These are phyloP conservation scores for Cephus nigrinus DNA, from an alignment of 2,888 invertebrate species.

Conservation along the genomic window DNA sequence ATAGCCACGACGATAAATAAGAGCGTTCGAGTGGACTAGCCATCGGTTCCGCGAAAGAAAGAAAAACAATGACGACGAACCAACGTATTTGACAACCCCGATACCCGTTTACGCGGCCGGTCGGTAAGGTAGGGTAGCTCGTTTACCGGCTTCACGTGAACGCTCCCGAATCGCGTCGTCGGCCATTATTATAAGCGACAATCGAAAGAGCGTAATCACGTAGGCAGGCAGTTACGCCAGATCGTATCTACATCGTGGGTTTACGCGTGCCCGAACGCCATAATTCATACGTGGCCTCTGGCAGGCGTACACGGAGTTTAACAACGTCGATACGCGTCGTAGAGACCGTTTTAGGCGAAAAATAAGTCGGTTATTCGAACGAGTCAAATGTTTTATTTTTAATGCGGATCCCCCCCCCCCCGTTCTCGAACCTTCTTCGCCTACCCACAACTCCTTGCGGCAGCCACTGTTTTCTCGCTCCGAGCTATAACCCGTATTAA, in stretches of 20 bases:
- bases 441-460: background rate
- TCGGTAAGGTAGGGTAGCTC: background rate
- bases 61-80: background rate
- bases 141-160: background rate
- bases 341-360: background rate
- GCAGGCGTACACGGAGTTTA: background rate
- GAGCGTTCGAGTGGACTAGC: background rate
- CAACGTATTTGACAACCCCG: background rate
- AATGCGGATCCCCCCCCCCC: background rate
- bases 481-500: background rate
- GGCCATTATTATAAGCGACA: background rate
- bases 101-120: background rate
- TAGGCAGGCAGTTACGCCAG: background rate
- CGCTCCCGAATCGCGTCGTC: background rate
- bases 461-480: background rate
- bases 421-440: background rate
- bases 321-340: background rate
- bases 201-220: background rate
- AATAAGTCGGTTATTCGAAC: background rate
- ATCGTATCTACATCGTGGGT: background rate
- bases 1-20: background rate
- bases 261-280: background rate
- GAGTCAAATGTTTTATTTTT: background rate
- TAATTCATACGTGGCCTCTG: background rate
- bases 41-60: background rate